Conservation (phyloP, 35 echinoderm and acorn worm genomes). For the Antedon bifida region DNA sequence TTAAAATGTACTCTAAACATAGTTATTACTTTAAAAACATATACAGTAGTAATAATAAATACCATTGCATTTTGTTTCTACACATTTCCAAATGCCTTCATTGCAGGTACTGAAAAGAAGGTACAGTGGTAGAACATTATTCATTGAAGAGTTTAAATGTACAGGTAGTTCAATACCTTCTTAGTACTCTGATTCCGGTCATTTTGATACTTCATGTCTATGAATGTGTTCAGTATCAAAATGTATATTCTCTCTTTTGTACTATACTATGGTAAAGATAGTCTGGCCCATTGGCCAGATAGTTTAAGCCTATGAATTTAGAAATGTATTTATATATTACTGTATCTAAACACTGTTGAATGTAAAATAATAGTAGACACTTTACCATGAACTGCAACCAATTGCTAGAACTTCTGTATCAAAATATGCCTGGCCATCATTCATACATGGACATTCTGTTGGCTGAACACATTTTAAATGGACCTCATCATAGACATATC, state of each 20-base stretch:
- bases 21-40: too few species aligned
- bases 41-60: background rate
- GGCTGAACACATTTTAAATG: background rate
- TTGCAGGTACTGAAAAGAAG: constrained; percentile 1
- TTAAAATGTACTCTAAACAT: too few species aligned
- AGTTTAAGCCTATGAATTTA: too few species aligned
- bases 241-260: too few species aligned
- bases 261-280: too few species aligned
- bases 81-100: background rate
- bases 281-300: too few species aligned
- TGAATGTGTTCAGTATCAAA: too few species aligned
- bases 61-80: background rate
- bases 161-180: too few species aligned
- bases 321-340: too few species aligned
- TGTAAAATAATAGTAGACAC: background rate
- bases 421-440: background rate
- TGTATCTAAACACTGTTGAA: background rate
- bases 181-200: too few species aligned
- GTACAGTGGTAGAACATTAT: background rate
- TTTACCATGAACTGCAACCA: background rate
- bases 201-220: too few species aligned
- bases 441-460: background rate
- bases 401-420: background rate
- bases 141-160: too few species aligned
- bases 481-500: background rate